Evolutionary conservation across 35 echinoderm and acorn worm species (phyloP), one percentile per base, ranked within the genome.

Genomic region (Heliocidaris tuberculata): DNA sequence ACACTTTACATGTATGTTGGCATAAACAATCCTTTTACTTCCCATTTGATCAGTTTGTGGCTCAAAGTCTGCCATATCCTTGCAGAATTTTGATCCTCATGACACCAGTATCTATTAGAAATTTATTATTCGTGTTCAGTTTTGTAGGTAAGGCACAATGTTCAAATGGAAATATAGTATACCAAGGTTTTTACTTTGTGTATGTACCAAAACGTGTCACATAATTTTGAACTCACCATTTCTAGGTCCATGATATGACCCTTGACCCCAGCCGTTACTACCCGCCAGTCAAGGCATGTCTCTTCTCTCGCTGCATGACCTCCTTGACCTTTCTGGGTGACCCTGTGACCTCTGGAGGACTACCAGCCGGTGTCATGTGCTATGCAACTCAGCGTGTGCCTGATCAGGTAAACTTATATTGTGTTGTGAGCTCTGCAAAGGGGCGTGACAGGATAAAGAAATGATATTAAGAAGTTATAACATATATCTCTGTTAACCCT

Each of bases 311-410:
- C 10, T 94, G 94, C 90, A 94, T 96, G 49, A 96, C 97, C 49
- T 95, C 94, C 13, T 60, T 95, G 16, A 96, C 95, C 94, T 97
- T 97, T 50, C 85, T 96, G 19, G 95, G 95, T 30, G 97, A 97
- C 85, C 90, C 94, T 21, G 91, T 48, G 47, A 90, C 95, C 50
- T 92, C 95, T 24, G 95, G 93, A 30, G 95, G 95, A 1, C 85
- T 93, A 17, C 97, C 97, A n/a, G 86, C 95, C 32, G 97, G 96
- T 12, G 94, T 96, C 12, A 93, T 97, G 60, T 96, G 95, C 85
- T 97, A 97, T 95, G 97, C 97, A 47, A 95, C 94, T 31, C 95
- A 97, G 85, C 47, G 95, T 4, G 95, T 97, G 13, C 97, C 97
- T 42, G 86, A 71, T 49, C 95, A 96, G 95, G 97, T 97, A 95